Base-by-base conservation (phyloP, 2,888 invertebrate genomes). In the Cryptophagus acutangulus region DNA sequence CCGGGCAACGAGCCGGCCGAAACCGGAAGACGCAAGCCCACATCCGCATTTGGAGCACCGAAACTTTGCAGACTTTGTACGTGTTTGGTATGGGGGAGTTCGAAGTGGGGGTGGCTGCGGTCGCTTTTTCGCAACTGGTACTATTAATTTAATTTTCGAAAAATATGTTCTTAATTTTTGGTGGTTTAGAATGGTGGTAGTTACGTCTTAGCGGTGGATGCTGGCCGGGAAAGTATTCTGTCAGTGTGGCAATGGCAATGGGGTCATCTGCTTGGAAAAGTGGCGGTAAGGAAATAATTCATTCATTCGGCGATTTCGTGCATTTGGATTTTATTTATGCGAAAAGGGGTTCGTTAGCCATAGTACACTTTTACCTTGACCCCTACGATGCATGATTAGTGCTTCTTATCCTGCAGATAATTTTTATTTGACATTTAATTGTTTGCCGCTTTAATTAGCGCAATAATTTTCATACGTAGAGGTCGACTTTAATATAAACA, bases 211-310 rank as follows among this genome's bases (percentile, higher is more conserved):
- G 91, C 89, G 0, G 86, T 93, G 17, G 93, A 94, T 63, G 87
- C 85, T 2, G 89, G 91, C 1, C 77, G 87, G 34, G 91, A 92
- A 66, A 88, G 92, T 61, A 88, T 91, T 46, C 74, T 93, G 2
- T 90, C 90, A 0, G 89, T 94, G 0, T 94, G 93, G 93, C 90
- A 93, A 58, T 93, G 93, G 93, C 88, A 90, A 61, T 90, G 91
- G 84, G 89, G 90, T 36, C 86, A 88, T 69, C 73, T 92, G n/a
- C 76, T 93, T 5, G 92, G 92, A 41, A 90, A 91, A 82, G 91
- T 93, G 36, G 89, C 91, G 51, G 93, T 93, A 74, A 81, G 85
- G 77, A 42, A 33, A 44, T 20, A 20, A 6, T 5, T 4, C 14
- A 38, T 31, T 18, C 24, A 8, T 20, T 20, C n/a, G n/a, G 6